Percentiles rank a stretch among this genome's conserved stretches.
These are phyloP conservation scores for Axis porcinus DNA, from an alignment of 2,113 vertebrate species.

Conservation along the genomic window DNA sequence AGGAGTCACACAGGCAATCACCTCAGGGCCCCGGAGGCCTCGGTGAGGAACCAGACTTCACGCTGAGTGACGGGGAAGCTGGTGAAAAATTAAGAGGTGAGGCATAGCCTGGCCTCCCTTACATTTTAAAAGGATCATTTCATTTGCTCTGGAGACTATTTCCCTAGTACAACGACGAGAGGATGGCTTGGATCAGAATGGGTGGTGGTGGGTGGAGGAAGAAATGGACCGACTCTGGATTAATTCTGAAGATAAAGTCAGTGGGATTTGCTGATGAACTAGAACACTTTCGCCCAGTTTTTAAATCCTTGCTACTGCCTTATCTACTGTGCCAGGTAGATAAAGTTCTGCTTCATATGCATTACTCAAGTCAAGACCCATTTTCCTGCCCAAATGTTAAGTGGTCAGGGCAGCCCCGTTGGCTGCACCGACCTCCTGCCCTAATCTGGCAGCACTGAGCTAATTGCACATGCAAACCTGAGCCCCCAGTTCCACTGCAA, in stretches of 20 bases:
- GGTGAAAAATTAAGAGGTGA: neutral
- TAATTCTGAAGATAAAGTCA: neutral
- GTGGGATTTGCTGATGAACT: neutral
- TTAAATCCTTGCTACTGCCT: neutral
- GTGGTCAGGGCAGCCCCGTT: neutral
- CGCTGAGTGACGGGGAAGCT: neutral
- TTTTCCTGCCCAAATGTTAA: neutral
- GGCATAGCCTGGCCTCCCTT: neutral
- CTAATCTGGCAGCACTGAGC: neutral
- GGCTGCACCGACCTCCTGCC: neutral
- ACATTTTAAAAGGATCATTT: neutral
- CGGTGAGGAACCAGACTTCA: neutral
- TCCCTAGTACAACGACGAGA: neutral
- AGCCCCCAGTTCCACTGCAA: too few species aligned
- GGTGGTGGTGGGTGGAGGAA: neutral
- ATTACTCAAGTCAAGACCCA: neutral
- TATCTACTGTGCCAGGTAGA: neutral
- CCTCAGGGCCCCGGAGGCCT: neutral
- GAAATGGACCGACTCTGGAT: neutral
- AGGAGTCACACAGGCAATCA: neutral
- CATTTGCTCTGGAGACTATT: neutral
- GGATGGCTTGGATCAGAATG: neutral
- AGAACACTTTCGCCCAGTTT: neutral
- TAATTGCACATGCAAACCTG: neutral
- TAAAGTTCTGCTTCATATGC: neutral